A percentile compares a stretch with the other conserved stretches of the same genome.
Conservation (phyloP, 2,113 vertebrate species). For the Oreochromis spilurus region DNA sequence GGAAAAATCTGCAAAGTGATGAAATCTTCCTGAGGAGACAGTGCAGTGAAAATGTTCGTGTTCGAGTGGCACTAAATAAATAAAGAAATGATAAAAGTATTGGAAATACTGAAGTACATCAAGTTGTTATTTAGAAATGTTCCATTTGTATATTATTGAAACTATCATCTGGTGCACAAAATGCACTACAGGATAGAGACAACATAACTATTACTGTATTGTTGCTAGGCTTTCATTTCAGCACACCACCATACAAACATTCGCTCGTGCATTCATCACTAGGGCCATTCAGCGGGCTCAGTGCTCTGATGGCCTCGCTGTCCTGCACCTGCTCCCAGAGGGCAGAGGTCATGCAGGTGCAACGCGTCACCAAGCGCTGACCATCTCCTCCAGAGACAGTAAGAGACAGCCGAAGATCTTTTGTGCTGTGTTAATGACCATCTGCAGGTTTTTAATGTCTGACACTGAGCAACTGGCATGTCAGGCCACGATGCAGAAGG, state of each 20-base stretch:
- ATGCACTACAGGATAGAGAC: background rate
- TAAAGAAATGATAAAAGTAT: background rate
- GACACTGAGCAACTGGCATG: background rate
- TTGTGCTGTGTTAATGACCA: background rate
- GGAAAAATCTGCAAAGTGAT: background rate
- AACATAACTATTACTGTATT: background rate
- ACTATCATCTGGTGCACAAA: background rate
- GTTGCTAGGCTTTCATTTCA: background rate
- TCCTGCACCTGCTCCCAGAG: background rate
- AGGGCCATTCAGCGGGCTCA: background rate
- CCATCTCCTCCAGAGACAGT: background rate
- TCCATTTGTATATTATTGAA: background rate
- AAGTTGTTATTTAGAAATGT: background rate
- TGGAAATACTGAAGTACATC: background rate
- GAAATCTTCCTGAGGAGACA: background rate
- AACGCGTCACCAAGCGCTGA: background rate
- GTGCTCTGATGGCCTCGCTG: background rate
- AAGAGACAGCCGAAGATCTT: background rate
- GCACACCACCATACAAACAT: background rate
- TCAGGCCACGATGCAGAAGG: background rate
- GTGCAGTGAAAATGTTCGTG: background rate
- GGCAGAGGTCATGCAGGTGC: background rate
- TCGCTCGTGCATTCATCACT: background rate
- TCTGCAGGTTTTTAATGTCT: background rate
- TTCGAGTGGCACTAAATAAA: background rate